Conservation (phyloP, 1,140 invertebrate species). For the Sycobia sp. region DNA sequence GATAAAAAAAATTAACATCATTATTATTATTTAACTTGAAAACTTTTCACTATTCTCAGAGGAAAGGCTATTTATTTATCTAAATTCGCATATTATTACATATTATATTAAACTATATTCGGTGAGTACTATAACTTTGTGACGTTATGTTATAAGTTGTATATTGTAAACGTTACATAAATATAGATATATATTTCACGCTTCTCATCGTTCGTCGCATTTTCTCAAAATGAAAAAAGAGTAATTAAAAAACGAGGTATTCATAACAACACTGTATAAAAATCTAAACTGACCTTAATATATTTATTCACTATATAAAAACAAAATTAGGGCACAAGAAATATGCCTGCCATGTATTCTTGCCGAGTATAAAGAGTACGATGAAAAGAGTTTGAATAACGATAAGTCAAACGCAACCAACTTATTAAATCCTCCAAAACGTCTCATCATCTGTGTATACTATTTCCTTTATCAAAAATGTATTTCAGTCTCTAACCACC, state of each 20-base stretch:
- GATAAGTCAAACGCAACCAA: slow-evolving; percentile 15
- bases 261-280: slow-evolving; percentile 49
- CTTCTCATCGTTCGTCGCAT: slow-evolving; percentile 22
- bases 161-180: slow-evolving; percentile 29
- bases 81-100: too few relatives aligned
- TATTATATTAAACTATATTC: too few relatives aligned
- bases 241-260: slow-evolving; percentile 34
- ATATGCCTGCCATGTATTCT: slow-evolving; percentile 20
- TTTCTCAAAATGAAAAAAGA: slow-evolving; percentile 41
- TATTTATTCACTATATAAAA: slow-evolving; percentile 46
- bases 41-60: too few relatives aligned
- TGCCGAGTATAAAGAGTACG: slow-evolving; percentile 36
- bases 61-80: too few relatives aligned
- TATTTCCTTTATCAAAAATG: slow-evolving; percentile 21
- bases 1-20: neutral
- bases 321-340: slow-evolving; percentile 35
- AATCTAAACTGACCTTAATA: slow-evolving; percentile 56
- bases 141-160: slow-evolving; percentile 35
- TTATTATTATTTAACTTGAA: too few relatives aligned
- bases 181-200: slow-evolving; percentile 15
- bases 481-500: slow-evolving; percentile 10
- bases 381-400: slow-evolving; percentile 12
- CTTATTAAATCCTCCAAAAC: slow-evolving; percentile 4
- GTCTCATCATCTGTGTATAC: neutral
- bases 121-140: slow-evolving; percentile 4